phyloP scores from a whole-genome alignment of 2,888 invertebrate species.

The Agonopterix arenella region DNA sequence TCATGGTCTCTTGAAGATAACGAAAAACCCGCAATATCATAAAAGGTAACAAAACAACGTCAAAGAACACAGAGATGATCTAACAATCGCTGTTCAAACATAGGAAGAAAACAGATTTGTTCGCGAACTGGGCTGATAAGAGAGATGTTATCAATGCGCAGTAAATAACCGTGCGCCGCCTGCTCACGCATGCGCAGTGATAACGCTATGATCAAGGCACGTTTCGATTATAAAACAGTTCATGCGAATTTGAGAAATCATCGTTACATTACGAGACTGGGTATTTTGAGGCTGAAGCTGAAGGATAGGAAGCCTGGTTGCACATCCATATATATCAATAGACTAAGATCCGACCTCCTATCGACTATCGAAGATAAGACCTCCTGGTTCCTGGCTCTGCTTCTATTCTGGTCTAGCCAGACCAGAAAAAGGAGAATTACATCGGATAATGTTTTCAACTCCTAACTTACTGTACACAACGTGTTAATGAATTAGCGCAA shows the following conservation, averaged over 20 bases:
- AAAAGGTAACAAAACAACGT: not conserved
- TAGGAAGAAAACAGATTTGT: not conserved
- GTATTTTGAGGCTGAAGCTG: not conserved
- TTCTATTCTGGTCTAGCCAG: too few relatives aligned
- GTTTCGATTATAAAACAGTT: not conserved
- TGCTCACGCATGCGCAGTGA: conserved; percentile 3
- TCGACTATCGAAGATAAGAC: too few relatives aligned
- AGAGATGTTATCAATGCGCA: not conserved
- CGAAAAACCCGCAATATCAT: not conserved
- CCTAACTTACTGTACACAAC: too few relatives aligned
- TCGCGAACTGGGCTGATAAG: not conserved
- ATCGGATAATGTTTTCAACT: too few relatives aligned
- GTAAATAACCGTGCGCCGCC: not conserved
- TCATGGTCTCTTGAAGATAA: not conserved
- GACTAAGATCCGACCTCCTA: too few relatives aligned
- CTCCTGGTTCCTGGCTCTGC: too few relatives aligned
- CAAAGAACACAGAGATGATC: not conserved
- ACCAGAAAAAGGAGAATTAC: too few relatives aligned
- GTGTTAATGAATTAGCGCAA: too few relatives aligned
- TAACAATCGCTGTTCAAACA: not conserved
- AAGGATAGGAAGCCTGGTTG: too few relatives aligned
- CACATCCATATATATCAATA: too few relatives aligned
- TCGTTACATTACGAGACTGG: not conserved
- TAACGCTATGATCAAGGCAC: not conserved
- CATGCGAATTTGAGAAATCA: not conserved